These are phyloP conservation scores for Geococcyx californianus DNA, from an alignment of 2,113 vertebrate species.

Conservation along the genomic window DNA sequence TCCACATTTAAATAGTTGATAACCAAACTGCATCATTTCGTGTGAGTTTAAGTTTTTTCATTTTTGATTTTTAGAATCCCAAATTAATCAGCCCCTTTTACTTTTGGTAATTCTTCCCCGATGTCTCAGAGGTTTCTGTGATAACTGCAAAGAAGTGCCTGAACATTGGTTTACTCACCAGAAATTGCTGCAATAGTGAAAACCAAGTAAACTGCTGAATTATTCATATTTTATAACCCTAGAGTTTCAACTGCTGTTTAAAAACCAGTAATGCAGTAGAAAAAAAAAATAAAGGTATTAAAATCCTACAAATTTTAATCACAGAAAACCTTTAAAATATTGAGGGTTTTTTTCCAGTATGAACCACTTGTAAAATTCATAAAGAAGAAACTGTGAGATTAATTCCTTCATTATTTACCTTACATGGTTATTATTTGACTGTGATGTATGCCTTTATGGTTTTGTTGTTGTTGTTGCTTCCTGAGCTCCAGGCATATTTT, in stretches of 20 bases:
- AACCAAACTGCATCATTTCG: background rate
- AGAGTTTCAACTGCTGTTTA: background rate
- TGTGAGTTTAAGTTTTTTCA: background rate
- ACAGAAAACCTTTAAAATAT: background rate
- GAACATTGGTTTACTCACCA: background rate
- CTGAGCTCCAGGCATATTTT: background rate
- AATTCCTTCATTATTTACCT: background rate
- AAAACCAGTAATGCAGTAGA: background rate
- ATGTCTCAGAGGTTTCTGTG: background rate
- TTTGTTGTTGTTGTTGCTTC: background rate
- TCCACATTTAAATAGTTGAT: background rate
- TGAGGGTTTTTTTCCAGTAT: background rate
- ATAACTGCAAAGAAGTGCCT: constrained; percentile 3
- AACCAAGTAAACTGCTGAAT: background rate
- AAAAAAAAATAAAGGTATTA: background rate
- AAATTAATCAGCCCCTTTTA: background rate
- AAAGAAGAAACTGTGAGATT: background rate
- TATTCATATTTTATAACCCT: background rate
- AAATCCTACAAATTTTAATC: background rate
- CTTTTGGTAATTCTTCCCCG: background rate
- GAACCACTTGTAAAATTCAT: background rate
- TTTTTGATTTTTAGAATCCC: background rate
- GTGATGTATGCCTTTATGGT: background rate
- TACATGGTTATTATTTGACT: background rate
- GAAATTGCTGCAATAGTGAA: constrained; percentile 6